Conservation (phyloP, 2,797 vertebrate species). For the Bovichtus diacanthus region DNA sequence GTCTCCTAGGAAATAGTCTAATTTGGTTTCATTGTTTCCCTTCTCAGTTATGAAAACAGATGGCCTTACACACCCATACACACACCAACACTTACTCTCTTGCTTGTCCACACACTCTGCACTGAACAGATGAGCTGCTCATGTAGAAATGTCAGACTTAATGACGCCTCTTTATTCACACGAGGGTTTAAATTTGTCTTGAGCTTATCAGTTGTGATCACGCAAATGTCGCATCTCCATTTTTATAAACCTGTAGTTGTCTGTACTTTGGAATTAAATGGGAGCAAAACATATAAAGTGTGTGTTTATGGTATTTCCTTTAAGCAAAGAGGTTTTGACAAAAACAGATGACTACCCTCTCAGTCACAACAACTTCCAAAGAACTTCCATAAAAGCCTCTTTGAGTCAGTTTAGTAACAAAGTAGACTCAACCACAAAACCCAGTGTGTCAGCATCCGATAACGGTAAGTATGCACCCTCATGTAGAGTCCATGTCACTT, state of each 20-base stretch:
- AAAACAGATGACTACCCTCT: neutral
- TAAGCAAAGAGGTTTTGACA: neutral
- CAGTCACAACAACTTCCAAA: neutral
- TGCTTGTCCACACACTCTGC: conserved; percentile 33
- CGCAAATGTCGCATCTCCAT: neutral
- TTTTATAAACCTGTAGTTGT: neutral
- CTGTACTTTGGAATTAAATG: neutral
- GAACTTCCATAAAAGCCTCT: neutral
- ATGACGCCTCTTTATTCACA: conserved; percentile 11
- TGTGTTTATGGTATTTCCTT: neutral
- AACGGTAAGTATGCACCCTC: conserved; percentile 7
- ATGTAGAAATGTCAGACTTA: neutral
- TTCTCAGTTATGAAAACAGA: conserved; percentile 66
- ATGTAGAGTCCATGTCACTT: neutral
- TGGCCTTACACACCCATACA: conserved; percentile 40
- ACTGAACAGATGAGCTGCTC: conserved; percentile 11
- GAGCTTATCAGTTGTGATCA: neutral
- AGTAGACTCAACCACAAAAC: neutral
- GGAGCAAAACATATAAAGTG: neutral
- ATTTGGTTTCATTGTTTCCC: conserved; percentile 67
- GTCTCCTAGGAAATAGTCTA: conserved; percentile 52
- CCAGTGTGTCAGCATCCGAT: neutral
- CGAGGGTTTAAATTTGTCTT: neutral
- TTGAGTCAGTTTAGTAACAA: conserved; percentile 4
- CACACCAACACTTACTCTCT: conserved; percentile 24